Base-by-base conservation (phyloP, 1,140 invertebrate genomes). In the Dryas iulia region DNA sequence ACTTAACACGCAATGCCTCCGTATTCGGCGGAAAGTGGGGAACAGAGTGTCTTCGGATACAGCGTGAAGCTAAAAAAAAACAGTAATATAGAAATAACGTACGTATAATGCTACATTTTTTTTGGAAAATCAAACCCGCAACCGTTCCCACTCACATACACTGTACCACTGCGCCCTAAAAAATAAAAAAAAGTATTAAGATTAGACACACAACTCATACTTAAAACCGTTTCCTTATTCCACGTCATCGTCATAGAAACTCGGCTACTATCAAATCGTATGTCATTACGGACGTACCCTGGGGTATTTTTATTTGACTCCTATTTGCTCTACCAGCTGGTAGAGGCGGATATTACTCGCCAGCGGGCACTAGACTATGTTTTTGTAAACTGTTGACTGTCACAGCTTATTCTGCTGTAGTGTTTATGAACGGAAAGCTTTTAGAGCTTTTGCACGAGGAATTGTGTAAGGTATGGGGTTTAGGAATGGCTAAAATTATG, bases 291-390 rank as follows among this genome's bases (percentile, higher is more conserved):
- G 39, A 8, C 39, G n/a, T n/a, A 47, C 39, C 39, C 39, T 47
- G 39, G 39, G 14, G 39, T 47, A 47, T 47, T 47, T 47, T 47
- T 47, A 47, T 47, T 47, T 47, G 39, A 11, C 39, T n/a, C 21
- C 18, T 47, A 47, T 47, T 47, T 47, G 39, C 39, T 14, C 39
- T 47, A 47, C 39, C 39, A 47, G n/a, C n/a, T n/a, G n/a, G 31
- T 14, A 65, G 54, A 14, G 12, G 59, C 53, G 71, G 71, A 73
- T 73, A 73, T 73, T 73, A 62, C 71, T 63, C 64, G 69, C 69
- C 69, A 33, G 47, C 33, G 53, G 70, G 66, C 33, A 65, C 61
- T 28, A 52, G 24, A 62, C 21, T 21, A 28, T 62, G 59, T 62
- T 62, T 62, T 62, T 52, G 59, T 62, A 52, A 52, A 62, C 35